These are phyloP conservation scores for Pemphigus obesinymphae DNA, from an alignment of 1,140 invertebrate genomes.

Conservation along the genomic window DNA sequence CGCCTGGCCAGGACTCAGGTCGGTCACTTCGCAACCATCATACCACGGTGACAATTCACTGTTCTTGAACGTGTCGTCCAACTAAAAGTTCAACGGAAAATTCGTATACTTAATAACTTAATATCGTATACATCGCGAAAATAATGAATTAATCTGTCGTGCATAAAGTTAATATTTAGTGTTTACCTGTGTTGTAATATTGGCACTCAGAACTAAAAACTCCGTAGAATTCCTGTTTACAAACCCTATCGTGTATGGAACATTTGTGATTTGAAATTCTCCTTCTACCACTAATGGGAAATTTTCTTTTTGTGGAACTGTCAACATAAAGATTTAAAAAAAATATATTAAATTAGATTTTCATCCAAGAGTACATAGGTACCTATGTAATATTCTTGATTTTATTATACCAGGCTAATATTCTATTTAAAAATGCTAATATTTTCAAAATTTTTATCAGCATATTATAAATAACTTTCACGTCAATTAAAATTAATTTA, in stretches of 20 bases:
- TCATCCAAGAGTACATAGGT: too few species aligned
- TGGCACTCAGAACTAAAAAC: conserved; percentile 5
- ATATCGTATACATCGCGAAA: too few species aligned
- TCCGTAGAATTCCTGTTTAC: conserved; percentile 20
- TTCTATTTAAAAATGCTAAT: neutral
- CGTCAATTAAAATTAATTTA: neutral
- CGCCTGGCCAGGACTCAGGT: conserved; percentile 1
- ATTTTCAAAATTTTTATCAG: neutral
- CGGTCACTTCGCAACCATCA: conserved; percentile 26
- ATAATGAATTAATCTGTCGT: neutral
- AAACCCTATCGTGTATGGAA: conserved; percentile 21
- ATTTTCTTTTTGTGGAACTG: conserved; percentile 7
- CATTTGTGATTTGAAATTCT: conserved; percentile 25
- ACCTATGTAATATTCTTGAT: too few species aligned
- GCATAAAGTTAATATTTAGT: neutral
- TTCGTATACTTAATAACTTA: too few species aligned
- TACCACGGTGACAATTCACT: conserved; percentile 31
- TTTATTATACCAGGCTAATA: neutral
- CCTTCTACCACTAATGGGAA: conserved; percentile 32
- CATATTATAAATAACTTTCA: neutral
- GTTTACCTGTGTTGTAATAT: conserved; percentile 18
- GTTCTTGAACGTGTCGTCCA: conserved; percentile 37
- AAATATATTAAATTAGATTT: too few species aligned
- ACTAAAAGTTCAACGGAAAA: neutral
- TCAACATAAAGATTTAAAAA: neutral